Evolutionary conservation across 1,140 invertebrate genomes (phyloP).

Genomic region (Caenorhabditis tropicalis): DNA sequence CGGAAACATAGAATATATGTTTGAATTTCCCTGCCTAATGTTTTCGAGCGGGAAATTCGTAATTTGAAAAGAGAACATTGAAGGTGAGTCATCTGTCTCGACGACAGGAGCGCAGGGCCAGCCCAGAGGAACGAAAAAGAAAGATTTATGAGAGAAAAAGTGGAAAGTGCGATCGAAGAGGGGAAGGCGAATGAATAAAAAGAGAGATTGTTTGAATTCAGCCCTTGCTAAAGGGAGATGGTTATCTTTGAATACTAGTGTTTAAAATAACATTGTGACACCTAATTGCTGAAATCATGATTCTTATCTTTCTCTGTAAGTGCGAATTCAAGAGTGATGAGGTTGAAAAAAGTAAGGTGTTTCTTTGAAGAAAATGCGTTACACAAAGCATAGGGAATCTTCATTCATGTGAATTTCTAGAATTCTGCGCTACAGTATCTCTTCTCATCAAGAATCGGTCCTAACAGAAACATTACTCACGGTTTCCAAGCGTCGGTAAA

Average conservation of each 20-base stretch:
- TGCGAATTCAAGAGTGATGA: not conserved
- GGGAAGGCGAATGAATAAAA: not conserved
- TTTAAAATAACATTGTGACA: conserved; percentile 39
- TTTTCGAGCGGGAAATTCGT: not conserved
- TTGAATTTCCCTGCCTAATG: too few species aligned
- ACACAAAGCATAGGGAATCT: not conserved
- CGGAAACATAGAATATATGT: too few species aligned
- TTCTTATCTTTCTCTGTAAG: not conserved
- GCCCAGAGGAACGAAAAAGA: not conserved
- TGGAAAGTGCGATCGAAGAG: not conserved
- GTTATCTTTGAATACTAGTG: not conserved
- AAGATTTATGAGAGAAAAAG: conserved; percentile 28
- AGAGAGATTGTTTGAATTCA: conserved; percentile 11
- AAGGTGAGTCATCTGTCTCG: not conserved
- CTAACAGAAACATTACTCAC: not conserved
- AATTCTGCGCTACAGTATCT: too few species aligned
- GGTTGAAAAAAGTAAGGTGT: not conserved
- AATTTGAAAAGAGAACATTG: not conserved
- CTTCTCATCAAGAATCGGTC: too few species aligned
- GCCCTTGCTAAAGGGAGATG: not conserved
- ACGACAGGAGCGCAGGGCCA: too few species aligned
- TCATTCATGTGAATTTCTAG: too few species aligned
- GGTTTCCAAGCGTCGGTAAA: not conserved
- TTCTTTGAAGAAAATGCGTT: not conserved
- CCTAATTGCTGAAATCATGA: not conserved